Conservation (phyloP, 2,888 invertebrate genomes). For the Labia minor region DNA sequence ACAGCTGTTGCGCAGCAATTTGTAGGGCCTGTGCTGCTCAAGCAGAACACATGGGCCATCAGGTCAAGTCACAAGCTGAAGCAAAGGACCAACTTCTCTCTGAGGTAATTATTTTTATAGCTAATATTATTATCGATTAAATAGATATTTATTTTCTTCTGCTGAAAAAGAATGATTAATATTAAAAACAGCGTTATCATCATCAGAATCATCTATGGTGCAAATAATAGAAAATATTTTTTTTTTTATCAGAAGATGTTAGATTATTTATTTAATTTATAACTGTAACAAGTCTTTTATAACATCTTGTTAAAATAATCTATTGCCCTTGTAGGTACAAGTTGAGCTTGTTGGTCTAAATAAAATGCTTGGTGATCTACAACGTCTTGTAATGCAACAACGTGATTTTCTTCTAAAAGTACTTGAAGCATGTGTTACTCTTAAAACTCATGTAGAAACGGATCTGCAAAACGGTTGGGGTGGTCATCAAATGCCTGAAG, state of each 20-base stretch:
- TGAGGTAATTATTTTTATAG: conserved; percentile 39
- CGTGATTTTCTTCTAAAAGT: conserved; percentile 61
- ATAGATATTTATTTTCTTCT: neutral
- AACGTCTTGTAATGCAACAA: conserved; percentile 57
- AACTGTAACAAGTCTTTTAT: neutral
- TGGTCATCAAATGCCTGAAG: conserved; percentile 45
- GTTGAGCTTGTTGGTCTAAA: conserved; percentile 56
- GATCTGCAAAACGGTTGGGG: conserved; percentile 58
- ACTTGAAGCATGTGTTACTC: conserved; percentile 59
- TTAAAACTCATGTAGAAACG: conserved; percentile 64
- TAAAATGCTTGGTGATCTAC: conserved; percentile 57
- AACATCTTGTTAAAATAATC: neutral
- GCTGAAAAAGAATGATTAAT: too few relatives aligned
- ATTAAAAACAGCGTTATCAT: too few relatives aligned
- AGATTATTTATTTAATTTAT: neutral
- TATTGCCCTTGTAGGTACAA: conserved; percentile 38
- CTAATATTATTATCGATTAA: too few relatives aligned
- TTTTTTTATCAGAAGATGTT: neutral
- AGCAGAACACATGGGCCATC: conserved; percentile 53
- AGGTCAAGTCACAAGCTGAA: conserved; percentile 55
- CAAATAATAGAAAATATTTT: too few relatives aligned
- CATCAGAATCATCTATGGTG: too few relatives aligned
- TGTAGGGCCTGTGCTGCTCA: conserved; percentile 57
- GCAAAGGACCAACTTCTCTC: conserved; percentile 54
- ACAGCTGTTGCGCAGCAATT: conserved; percentile 50